Conservation (phyloP, 2,797 vertebrate species). For the Zalophus californianus region DNA sequence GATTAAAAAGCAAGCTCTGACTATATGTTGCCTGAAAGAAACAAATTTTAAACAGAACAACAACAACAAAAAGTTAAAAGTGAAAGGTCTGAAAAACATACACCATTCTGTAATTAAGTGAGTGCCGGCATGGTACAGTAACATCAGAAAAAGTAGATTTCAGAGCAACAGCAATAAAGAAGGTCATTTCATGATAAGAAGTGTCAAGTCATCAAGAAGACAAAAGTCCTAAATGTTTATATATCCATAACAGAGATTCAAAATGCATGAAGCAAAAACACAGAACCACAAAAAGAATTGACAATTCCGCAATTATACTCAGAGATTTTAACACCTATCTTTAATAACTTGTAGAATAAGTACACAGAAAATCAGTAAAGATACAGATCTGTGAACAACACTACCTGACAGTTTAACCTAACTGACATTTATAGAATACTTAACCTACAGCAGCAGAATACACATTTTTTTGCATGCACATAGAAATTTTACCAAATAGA, state of each 20-base stretch:
- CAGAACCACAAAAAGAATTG: background rate
- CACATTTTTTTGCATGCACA: background rate
- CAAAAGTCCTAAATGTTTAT: background rate
- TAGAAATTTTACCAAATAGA: background rate
- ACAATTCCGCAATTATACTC: background rate
- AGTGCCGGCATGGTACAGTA: background rate
- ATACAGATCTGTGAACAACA: background rate
- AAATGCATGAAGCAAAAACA: background rate
- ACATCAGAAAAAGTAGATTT: background rate
- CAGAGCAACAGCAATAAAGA: background rate
- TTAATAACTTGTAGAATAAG: background rate
- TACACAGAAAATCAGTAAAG: constrained; percentile 2
- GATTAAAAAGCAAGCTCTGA: constrained; percentile 5
- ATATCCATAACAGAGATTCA: background rate
- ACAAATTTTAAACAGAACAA: background rate
- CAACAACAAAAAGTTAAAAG: background rate
- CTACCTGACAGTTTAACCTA: background rate
- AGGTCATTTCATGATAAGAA: background rate
- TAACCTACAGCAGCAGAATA: background rate
- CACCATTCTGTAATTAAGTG: background rate
- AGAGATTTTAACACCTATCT: background rate
- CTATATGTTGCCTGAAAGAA: background rate
- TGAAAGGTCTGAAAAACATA: background rate
- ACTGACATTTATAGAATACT: background rate
- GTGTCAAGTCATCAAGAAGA: background rate